Percentiles rank a stretch among this genome's conserved stretches.
Evolutionary conservation across 2,113 vertebrate species (phyloP).

Genomic region (cat (Felis catus)): DNA sequence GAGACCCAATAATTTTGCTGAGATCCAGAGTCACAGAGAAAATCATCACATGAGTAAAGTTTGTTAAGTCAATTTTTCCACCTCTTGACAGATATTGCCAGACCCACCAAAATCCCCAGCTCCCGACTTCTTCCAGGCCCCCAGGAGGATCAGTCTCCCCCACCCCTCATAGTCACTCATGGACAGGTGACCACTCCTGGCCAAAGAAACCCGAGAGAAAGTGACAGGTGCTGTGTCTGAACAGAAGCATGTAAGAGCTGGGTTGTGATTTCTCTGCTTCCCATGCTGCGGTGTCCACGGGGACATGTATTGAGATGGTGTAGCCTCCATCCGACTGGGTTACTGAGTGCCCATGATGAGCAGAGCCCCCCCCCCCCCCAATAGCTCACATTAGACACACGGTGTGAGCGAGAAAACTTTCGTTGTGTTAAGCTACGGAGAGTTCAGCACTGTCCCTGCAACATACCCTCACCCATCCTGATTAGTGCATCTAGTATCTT

Average conservation of each 20-base stretch:
- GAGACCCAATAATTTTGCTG: not conserved
- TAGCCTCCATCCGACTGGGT: no score
- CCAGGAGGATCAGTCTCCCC: no score
- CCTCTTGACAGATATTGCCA: not conserved
- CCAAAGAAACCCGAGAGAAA: not conserved
- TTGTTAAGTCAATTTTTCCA: not conserved
- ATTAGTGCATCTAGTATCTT: not conserved
- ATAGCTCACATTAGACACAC: no score
- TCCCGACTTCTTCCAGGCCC: not conserved
- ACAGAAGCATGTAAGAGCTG: not conserved
- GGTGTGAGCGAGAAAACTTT: not conserved
- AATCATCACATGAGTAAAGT: not conserved
- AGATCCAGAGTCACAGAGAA: not conserved
- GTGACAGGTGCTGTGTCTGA: not conserved
- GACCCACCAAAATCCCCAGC: not conserved
- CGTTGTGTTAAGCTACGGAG: not conserved
- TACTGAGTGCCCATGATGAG: not conserved
- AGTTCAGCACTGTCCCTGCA: not conserved
- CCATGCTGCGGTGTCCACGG: rapidly evolving
- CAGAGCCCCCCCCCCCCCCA: not conserved
- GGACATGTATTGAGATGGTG: not conserved
- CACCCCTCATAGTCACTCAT: not conserved
- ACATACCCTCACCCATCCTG: not conserved
- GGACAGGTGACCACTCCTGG: not conserved
- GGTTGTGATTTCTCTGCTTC: no score